Evolutionary conservation across 1,140 invertebrate genomes (phyloP).

Genomic region (Akabosia matsudoensis): DNA sequence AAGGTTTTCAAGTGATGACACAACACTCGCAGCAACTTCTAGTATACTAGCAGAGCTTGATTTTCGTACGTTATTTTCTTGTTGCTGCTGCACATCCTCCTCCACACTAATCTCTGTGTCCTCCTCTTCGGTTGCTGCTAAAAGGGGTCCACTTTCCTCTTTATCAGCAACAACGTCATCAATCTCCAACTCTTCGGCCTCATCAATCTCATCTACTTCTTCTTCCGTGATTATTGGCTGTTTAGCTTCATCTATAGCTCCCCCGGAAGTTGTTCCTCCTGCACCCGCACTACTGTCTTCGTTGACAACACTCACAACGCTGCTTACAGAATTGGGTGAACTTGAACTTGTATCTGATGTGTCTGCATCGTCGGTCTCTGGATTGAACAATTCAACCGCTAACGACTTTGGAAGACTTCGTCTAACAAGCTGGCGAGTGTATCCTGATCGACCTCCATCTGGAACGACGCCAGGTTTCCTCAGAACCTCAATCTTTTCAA

Average conservation of each 20-base stretch:
- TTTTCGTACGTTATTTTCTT: neutral
- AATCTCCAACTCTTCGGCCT: neutral
- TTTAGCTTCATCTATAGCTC: neutral
- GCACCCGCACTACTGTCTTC: conserved; percentile 36
- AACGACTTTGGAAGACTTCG: conserved; percentile 64
- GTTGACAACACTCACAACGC: conserved; percentile 67
- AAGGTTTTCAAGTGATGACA: conserved; percentile 63
- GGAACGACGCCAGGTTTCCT: conserved; percentile 39
- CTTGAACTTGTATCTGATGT: conserved; percentile 77
- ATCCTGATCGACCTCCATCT: conserved; percentile 19
- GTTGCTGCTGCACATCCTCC: neutral
- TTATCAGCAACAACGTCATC: neutral
- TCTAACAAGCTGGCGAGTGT: conserved; percentile 38
- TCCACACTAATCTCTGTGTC: neutral
- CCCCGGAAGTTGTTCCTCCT: conserved; percentile 25
- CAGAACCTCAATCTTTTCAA: conserved; percentile 44
- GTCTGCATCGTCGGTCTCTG: conserved; percentile 83
- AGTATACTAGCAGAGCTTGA: conserved; percentile 50
- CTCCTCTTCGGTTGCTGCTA: neutral
- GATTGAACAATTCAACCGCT: conserved; percentile 80
- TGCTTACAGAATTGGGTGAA: conserved; percentile 79
- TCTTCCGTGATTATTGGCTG: neutral
- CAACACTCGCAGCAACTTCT: conserved; percentile 65
- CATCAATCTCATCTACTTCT: conserved; percentile 4
- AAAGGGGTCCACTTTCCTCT: neutral